Evolutionary conservation across 2,113 vertebrate genomes (phyloP).

Genomic region (Rana temporaria): DNA sequence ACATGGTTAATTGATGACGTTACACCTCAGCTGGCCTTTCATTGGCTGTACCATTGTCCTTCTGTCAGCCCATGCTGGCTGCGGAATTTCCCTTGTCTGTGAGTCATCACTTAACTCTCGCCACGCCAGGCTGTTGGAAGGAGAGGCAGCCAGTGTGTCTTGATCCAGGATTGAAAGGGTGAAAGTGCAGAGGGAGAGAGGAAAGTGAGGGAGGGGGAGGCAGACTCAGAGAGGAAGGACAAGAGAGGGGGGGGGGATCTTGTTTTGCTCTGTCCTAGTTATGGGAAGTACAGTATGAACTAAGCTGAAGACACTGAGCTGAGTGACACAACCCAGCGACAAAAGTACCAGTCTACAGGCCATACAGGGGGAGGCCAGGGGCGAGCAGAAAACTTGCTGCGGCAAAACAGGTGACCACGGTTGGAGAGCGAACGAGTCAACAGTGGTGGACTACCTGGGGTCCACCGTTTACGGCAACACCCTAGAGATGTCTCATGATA

Average conservation of each 20-base stretch:
- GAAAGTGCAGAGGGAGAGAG: neutral
- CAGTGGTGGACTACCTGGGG: neutral
- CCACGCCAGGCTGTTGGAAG: neutral
- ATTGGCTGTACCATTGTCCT: neutral
- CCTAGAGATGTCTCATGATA: constrained; percentile 52
- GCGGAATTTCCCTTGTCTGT: constrained; percentile 29
- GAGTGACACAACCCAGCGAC: neutral
- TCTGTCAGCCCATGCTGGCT: constrained; percentile 43
- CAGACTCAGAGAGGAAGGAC: neutral
- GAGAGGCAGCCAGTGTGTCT: neutral
- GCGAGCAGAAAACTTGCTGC: neutral
- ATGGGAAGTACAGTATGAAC: constrained; percentile 32
- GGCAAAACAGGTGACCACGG: neutral
- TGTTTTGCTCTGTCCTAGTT: constrained; percentile 40
- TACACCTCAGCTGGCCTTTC: constrained; percentile 9
- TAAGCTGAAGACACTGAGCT: neutral
- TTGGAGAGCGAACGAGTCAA: neutral
- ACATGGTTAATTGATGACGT: neutral
- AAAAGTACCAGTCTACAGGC: neutral
- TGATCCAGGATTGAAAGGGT: constrained; percentile 24
- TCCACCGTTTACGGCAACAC: neutral
- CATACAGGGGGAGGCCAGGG: neutral
- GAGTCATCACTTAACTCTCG: constrained; percentile 33
- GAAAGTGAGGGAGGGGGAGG: constrained; percentile 10
- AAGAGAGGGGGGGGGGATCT: neutral